A percentile compares a stretch with the other conserved stretches of the same genome.
phyloP scores from a whole-genome alignment of 2,797 vertebrate genomes.

The Siniperca scherzeri region DNA sequence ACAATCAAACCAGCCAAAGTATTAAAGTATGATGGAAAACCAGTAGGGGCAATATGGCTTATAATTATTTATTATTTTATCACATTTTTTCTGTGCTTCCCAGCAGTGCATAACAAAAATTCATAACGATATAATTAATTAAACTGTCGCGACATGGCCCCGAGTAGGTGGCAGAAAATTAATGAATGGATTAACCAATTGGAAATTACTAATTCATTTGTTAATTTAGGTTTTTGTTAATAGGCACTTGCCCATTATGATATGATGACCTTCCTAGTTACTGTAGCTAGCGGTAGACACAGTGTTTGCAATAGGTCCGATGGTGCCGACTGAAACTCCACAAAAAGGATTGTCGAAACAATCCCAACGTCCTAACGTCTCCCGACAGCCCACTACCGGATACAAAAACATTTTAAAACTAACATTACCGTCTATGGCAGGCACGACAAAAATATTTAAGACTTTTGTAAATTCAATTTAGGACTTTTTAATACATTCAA shows the following conservation, averaged over 20 bases:
- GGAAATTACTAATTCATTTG: no score
- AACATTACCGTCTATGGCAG: neutral
- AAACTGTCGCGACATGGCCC: neutral
- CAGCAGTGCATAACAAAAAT: neutral
- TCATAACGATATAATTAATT: neutral
- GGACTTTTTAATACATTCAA: neutral
- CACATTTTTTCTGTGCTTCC: neutral
- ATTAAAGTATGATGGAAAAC: neutral
- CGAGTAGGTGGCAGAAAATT: no score
- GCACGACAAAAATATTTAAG: neutral
- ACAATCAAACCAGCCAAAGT: neutral
- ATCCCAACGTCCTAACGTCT: no score
- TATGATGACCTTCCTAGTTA: neutral
- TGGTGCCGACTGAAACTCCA: neutral
- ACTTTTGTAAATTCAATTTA: no score
- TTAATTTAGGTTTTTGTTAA: neutral
- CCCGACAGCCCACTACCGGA: no score
- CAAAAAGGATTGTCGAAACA: neutral
- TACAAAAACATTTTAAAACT: no score
- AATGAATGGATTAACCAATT: no score
- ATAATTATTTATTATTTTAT: neutral
- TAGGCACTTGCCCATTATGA: neutral
- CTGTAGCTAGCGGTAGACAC: neutral
- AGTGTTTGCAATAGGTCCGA: neutral
- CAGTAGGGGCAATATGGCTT: neutral